These are phyloP conservation scores for Apis laboriosa DNA, from an alignment of 1,140 invertebrate species.

Conservation along the genomic window DNA sequence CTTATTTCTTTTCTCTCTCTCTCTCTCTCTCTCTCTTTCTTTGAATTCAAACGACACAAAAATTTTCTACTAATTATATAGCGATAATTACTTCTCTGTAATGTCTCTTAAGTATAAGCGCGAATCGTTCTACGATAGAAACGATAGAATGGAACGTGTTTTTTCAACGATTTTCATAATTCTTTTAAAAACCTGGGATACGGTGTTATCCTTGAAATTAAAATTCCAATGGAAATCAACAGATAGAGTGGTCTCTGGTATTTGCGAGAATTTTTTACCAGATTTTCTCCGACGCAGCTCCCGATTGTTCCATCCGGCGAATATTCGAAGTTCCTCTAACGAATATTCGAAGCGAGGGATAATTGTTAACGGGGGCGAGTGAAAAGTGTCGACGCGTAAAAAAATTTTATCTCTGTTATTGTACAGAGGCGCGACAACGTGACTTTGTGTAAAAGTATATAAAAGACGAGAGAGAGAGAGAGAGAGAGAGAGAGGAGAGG, in stretches of 20 bases:
- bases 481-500: not conserved
- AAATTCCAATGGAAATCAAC: not conserved
- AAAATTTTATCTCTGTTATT: not conserved
- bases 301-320: not conserved
- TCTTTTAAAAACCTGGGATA: not conserved
- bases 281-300: not conserved
- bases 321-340: not conserved
- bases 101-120: no score
- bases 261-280: not conserved
- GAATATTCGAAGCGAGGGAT: not conserved
- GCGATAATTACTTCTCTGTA: no score
- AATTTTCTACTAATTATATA: not conserved
- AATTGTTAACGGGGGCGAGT: constrained; percentile 10
- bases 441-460: not conserved
- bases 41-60: not conserved
- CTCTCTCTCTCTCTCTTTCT: not conserved
- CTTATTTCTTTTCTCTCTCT: no score
- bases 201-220: not conserved
- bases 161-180: not conserved
- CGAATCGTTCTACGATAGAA: not conserved
- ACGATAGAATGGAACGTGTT: not conserved
- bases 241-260: not conserved
- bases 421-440: not conserved
- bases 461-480: not conserved
- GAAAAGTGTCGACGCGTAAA: constrained; percentile 7